These are phyloP conservation scores for Pterois miles DNA, from an alignment of 2,797 vertebrate species.

Conservation along the genomic window DNA sequence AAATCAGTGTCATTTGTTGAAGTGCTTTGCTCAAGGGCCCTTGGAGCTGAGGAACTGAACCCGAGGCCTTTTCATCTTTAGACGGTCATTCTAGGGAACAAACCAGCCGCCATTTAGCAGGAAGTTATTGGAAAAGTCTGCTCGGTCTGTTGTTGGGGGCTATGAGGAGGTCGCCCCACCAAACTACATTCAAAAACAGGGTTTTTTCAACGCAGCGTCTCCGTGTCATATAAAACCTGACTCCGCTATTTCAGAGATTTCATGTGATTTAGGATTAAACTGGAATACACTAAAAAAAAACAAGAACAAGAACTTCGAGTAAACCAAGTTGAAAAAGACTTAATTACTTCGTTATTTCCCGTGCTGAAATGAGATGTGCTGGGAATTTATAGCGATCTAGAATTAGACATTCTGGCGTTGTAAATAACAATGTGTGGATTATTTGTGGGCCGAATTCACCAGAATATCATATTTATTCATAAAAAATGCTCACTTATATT, in stretches of 20 bases:
- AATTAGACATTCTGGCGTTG: background rate
- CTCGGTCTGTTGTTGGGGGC: too few relatives aligned
- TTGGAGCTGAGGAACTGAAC: too few relatives aligned
- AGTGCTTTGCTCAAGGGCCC: too few relatives aligned
- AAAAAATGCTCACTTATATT: fast-evolving
- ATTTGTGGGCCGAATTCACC: background rate
- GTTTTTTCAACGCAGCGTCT: background rate
- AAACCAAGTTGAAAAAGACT: background rate
- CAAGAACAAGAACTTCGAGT: too few relatives aligned
- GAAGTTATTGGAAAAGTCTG: too few relatives aligned
- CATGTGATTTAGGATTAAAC: background rate
- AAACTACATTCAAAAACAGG: background rate
- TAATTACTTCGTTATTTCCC: too few relatives aligned
- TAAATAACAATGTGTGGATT: fast-evolving
- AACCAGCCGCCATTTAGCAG: too few relatives aligned
- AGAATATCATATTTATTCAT: fast-evolving
- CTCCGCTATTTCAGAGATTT: background rate
- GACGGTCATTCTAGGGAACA: too few relatives aligned
- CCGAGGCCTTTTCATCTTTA: too few relatives aligned
- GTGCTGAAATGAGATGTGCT: too few relatives aligned
- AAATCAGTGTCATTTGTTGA: too few relatives aligned
- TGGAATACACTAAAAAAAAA: background rate
- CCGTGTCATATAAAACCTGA: background rate
- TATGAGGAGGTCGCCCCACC: background rate
- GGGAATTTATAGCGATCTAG: too few relatives aligned